These are phyloP conservation scores for Nipponia nippon DNA, from an alignment of 2,113 vertebrate genomes.

Conservation along the genomic window DNA sequence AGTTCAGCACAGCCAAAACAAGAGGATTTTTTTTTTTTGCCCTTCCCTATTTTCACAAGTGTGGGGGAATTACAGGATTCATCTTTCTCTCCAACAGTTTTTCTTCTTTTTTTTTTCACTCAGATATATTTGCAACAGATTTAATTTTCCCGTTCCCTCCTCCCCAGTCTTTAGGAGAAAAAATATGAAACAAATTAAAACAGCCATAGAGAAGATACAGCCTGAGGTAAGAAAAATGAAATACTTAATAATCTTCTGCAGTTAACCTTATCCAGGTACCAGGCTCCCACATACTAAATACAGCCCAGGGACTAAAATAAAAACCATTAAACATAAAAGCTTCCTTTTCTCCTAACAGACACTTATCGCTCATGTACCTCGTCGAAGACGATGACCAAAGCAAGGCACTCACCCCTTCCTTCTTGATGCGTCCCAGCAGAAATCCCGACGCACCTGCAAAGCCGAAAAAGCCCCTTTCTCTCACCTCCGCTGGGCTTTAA, in stretches of 20 bases:
- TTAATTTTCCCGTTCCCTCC: neutral
- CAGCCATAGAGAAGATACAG: neutral
- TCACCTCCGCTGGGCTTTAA: neutral
- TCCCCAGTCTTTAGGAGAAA: neutral
- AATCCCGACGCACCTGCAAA: neutral
- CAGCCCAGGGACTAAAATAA: neutral
- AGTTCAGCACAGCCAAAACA: constrained; percentile 20
- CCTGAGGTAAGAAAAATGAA: neutral
- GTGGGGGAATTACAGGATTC: neutral
- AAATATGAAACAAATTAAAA: constrained; percentile 18
- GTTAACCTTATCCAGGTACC: constrained; percentile 20
- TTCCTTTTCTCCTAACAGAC: neutral
- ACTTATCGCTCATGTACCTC: neutral
- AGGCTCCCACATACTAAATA: neutral
- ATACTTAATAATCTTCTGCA: neutral
- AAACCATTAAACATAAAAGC: neutral
- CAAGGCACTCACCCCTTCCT: neutral
- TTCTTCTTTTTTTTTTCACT: neutral
- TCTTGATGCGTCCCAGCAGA: neutral
- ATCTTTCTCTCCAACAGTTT: neutral
- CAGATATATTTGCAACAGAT: neutral
- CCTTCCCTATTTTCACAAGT: neutral
- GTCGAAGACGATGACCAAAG: neutral
- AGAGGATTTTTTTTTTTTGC: neutral
- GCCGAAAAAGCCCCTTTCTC: neutral